Evolutionary conservation across 92 coral and sea anemone species (phyloP), one percentile per base, ranked within the genome.

Genomic region (Epizoanthus scotinus): DNA sequence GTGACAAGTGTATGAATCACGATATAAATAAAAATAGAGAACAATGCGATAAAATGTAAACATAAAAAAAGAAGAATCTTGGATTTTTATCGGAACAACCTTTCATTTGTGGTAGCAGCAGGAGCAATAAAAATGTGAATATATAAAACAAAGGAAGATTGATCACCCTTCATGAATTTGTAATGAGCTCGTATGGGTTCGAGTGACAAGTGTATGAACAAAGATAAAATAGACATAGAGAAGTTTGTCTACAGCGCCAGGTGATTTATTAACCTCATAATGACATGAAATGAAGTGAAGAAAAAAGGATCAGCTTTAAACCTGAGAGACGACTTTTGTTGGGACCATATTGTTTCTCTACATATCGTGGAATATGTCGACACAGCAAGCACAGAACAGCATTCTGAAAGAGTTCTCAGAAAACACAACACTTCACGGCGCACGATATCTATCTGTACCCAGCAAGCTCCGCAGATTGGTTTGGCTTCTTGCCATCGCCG

Each of bases 341-440:
- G n/a, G n/a, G n/a, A n/a, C n/a, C n/a, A n/a, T n/a, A n/a, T n/a
- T n/a, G n/a, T n/a, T n/a, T 63, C 0, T 14, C 50, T 44, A 44
- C 4, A 31, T 31, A 31, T 44, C 7, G 12, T 44, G 12, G 50
- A 44, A 44, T 44, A 63, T 63, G 42, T 34, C 36, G 69, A 63
- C 25, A 73, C 57, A 34, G 34, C 3, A 3, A 12, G 29, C 10
- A n/a, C 68, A 36, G 49, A 31, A 59, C 31, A 57, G 44, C 2
- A 21, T 36, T 36, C 58, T 75, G n/a, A 75, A 75, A 44, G 68
- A 75, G 0, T 75, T 75, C 27, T 53, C 68, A 38, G 81, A 59
- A 20, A 75, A 75, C 36, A 59, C 81, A 0, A 34, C 81, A n/a
- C 68, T 75, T 28, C 81, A 75, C 6, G 81, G 81, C 4, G 55